Evolutionary conservation across 2,113 vertebrate genomes (phyloP).

Genomic region (Crotalus viridis): DNA sequence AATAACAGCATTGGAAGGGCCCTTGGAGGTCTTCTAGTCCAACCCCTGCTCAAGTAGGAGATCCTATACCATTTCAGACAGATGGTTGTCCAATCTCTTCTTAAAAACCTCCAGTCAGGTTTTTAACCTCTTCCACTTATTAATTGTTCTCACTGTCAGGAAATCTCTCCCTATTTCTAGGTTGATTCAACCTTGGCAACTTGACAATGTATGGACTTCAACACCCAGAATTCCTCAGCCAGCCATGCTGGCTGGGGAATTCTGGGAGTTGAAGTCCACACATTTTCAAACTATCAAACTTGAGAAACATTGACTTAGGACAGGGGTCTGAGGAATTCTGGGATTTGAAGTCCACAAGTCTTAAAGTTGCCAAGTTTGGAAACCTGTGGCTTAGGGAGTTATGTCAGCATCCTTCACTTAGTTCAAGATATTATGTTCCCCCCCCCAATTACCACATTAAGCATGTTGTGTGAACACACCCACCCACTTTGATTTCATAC

Average conservation of each 20-base stretch:
- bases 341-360: not conserved
- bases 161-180: not conserved
- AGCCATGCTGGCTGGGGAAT: not conserved
- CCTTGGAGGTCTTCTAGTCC: not conserved
- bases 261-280: not conserved
- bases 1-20: not conserved
- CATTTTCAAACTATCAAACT: not conserved
- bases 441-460: not conserved
- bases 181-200: not conserved
- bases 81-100: not conserved
- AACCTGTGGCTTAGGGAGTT: not conserved
- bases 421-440: not conserved
- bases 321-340: not conserved
- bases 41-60: not conserved
- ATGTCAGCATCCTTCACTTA: not conserved
- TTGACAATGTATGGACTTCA: not conserved
- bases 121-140: not conserved
- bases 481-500: not conserved
- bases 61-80: not conserved
- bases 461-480: not conserved
- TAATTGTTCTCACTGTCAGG: not conserved
- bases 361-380: not conserved
- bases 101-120: not conserved
- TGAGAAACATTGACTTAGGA: not conserved
- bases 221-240: not conserved